Evolutionary conservation across 2,797 vertebrate species (phyloP).

Genomic region (Anguilla anguilla): DNA sequence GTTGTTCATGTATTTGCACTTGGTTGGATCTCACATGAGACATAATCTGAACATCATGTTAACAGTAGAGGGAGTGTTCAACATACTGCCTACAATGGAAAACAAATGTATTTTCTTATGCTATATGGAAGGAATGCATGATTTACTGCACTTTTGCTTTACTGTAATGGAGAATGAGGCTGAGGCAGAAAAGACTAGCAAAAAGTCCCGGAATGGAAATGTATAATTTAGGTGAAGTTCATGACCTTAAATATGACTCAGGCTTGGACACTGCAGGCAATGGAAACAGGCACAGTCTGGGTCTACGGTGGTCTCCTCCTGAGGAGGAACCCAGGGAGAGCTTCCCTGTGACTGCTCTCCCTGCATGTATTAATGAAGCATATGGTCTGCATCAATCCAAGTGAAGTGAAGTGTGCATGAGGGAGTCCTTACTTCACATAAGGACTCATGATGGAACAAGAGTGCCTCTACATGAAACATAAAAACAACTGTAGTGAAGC

Average conservation of each 20-base stretch:
- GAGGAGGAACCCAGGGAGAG: neutral
- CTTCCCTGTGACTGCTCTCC: neutral
- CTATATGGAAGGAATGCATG: neutral
- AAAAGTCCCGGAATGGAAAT: neutral
- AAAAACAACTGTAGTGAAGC: neutral
- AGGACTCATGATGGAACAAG: neutral
- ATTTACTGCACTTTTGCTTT: neutral
- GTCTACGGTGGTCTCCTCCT: neutral
- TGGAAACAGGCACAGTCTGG: neutral
- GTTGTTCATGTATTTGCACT: neutral
- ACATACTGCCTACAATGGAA: neutral
- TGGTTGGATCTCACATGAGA: neutral
- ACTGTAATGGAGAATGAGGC: neutral
- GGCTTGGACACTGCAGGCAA: neutral
- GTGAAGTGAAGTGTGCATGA: neutral
- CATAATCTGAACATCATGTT: neutral
- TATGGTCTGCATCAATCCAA: neutral
- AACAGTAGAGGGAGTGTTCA: neutral
- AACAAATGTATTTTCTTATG: neutral
- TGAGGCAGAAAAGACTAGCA: neutral
- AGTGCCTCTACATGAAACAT: constrained; percentile 7
- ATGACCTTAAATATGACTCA: neutral
- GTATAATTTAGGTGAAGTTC: neutral
- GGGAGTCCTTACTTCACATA: constrained; percentile 4
- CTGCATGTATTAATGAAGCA: neutral